Evolutionary conservation across 1,140 invertebrate species (phyloP).

Genomic region (Pentalonia nigronervosa): DNA sequence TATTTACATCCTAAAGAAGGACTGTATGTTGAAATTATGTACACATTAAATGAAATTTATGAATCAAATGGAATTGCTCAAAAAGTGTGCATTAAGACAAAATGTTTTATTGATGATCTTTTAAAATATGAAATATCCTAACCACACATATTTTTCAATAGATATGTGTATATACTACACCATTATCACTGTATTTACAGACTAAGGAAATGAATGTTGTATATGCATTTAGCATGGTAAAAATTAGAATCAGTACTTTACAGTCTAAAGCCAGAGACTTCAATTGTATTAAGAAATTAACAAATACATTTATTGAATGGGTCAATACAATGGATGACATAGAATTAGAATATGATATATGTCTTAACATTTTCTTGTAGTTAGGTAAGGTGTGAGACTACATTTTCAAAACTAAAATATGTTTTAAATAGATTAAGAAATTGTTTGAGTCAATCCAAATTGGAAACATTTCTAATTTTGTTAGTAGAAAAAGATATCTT

Average conservation of each 20-base stretch:
- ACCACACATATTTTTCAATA: background rate
- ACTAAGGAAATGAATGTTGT: background rate
- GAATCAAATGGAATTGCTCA: background rate
- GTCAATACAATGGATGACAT: background rate
- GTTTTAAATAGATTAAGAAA: too few species aligned
- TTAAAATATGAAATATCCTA: background rate
- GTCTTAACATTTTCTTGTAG: too few species aligned
- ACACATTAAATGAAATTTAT: background rate
- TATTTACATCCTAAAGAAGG: background rate
- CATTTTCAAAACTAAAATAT: too few species aligned
- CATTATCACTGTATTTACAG: background rate
- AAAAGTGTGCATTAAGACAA: background rate
- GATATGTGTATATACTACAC: background rate
- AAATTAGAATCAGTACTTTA: background rate
- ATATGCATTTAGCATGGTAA: background rate
- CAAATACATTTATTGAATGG: background rate
- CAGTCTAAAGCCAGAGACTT: background rate
- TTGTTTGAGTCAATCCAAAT: too few species aligned
- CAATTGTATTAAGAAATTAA: background rate
- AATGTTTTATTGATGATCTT: background rate
- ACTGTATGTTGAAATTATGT: background rate
- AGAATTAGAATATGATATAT: background rate
- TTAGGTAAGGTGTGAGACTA: too few species aligned
- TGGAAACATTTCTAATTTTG: too few species aligned
- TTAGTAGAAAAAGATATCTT: too few species aligned